Base-by-base conservation (phyloP, 1,140 invertebrate genomes). In the Sarcophaga bullata region DNA sequence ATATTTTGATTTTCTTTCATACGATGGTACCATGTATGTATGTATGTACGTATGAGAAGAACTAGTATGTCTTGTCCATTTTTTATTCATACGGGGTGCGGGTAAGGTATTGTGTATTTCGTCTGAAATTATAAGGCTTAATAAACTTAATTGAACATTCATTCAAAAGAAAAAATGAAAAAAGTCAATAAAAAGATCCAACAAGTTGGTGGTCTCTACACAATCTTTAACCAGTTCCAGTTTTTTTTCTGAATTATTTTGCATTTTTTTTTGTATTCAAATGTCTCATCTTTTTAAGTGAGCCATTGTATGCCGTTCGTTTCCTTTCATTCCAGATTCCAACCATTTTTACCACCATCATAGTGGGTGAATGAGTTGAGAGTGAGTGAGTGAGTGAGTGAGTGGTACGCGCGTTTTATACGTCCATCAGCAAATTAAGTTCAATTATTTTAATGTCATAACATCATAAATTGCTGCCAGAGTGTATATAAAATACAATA, bases 381-480 rank as follows among this genome's bases (percentile, higher is more conserved):
- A 68, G 25, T 37, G 25, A 37, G 25, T 37, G 25, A 68, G 25
- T 37, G 25, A 68, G 62, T 68, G 62, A 68, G 19, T 68, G 62
- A 68, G 62, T 68, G 25, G 54, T 37, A 58, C 13, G 19, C 62
- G 62, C 62, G 62, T 68, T 68, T 68, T 68, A 68, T 68, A 68
- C 62, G 62, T 68, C 62, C 75, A 78, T 78, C 75, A 78, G 75
- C 49, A 78, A 78, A 78, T 78, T 78, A 78, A 78, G 75, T 78
- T 78, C 75, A 78, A 78, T 78, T 78, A 78, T 78, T 78, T 78
- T 78, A 78, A 78, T 78, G 75, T 78, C 75, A 78, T 78, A 78
- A 78, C 75, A 78, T 78, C 75, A 78, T 49, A 78, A 78, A 78
- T 78, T 52, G 75, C 75, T 78, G 75, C 75, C 75, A 68, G n/a